These are phyloP conservation scores for Sebastes umbrosus DNA, from an alignment of 2,797 vertebrate genomes.

Conservation along the genomic window DNA sequence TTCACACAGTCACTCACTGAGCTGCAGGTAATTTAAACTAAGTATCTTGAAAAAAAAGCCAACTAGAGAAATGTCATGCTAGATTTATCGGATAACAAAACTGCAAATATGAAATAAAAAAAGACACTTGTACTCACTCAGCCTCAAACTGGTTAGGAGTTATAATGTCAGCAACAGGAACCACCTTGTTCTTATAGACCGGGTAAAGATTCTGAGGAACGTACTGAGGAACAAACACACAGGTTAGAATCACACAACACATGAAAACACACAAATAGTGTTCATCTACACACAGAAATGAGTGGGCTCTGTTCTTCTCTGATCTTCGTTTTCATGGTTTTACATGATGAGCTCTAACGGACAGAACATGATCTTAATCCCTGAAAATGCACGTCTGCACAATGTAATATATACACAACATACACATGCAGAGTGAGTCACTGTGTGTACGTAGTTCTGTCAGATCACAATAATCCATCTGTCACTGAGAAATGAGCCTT, in stretches of 20 bases:
- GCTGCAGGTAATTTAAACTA: background rate
- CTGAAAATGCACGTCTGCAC: background rate
- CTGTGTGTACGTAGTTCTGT: constrained; percentile 26
- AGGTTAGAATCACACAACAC: background rate
- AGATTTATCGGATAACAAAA: background rate
- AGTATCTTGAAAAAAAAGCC: background rate
- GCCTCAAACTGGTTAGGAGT: constrained; percentile 99
- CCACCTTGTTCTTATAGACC: constrained; percentile 94
- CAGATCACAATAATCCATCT: constrained; percentile 47
- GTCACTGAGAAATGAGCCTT: constrained; percentile 43
- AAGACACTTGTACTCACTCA: constrained; percentile 86
- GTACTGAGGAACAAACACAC: constrained; percentile 80
- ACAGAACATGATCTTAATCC: constrained; percentile 15
- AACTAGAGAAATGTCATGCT: background rate
- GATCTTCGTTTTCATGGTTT: constrained; percentile 23
- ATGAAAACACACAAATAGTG: background rate
- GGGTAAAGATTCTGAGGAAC: constrained; percentile 95
- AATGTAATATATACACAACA: constrained; percentile 21
- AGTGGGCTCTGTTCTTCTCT: background rate
- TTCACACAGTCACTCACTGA: background rate
- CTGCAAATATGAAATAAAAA: background rate
- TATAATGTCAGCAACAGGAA: constrained; percentile 96
- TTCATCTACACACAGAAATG: background rate
- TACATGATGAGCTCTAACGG: background rate
- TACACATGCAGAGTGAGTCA: constrained; percentile 20